Percentiles rank a stretch among this genome's conserved stretches.
phyloP scores from a whole-genome alignment of 1,140 invertebrate species.

The Drosophila busckii region DNA sequence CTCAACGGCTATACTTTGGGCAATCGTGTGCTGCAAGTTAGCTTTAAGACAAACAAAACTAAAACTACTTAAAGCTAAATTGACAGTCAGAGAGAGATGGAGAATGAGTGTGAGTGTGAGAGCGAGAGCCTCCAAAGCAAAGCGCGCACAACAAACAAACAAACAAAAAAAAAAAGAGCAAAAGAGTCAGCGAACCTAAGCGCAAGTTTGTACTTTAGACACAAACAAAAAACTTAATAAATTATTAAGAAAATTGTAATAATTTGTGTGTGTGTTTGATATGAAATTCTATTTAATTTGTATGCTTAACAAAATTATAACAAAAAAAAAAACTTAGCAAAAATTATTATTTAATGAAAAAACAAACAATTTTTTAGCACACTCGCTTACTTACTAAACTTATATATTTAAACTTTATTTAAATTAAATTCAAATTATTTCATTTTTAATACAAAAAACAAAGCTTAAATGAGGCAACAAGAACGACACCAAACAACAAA shows the following conservation, averaged over 20 bases:
- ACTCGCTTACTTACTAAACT: too few species aligned
- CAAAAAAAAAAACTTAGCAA: conserved; percentile 63
- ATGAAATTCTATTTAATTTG: conserved; percentile 36
- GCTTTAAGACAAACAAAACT: conserved; percentile 91
- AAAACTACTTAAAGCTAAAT: conserved; percentile 81
- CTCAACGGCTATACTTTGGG: conserved; percentile 94
- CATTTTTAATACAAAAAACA: conserved; percentile 40
- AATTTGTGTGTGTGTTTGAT: conserved; percentile 3
- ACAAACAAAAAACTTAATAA: too few species aligned
- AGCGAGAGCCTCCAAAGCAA: too few species aligned
- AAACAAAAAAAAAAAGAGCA: neutral
- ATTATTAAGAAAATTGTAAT: neutral
- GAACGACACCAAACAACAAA: conserved; percentile 26
- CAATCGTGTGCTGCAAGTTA: conserved; percentile 93
- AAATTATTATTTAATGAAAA: conserved; percentile 67
- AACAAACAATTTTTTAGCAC: too few species aligned
- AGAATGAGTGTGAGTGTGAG: too few species aligned
- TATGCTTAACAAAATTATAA: conserved; percentile 64
- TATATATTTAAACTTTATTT: too few species aligned
- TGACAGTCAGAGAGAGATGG: too few species aligned
- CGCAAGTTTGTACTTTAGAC: too few species aligned
- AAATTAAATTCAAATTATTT: too few species aligned
- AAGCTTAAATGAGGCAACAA: conserved; percentile 67
- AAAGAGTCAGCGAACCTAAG: neutral
- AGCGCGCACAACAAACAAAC: too few species aligned